Base-by-base conservation (phyloP, 2,113 vertebrate species). In the Pomatostomus ruficeps region DNA sequence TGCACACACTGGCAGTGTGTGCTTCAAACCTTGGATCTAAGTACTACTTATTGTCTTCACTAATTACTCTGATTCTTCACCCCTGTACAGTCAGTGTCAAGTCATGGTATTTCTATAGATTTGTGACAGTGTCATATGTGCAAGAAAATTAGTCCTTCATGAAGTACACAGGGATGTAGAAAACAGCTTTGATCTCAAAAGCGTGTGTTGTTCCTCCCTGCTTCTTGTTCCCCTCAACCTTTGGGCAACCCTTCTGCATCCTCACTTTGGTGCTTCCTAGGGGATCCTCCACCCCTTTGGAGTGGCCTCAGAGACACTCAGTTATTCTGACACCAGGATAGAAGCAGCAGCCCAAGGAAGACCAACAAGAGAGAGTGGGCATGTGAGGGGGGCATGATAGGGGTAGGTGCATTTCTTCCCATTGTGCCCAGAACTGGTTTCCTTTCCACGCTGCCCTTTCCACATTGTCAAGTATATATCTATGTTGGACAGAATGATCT, bases 211-310 rank as follows among this genome's bases (percentile, higher is more conserved):
- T 8, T 88, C 9, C 49, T 67, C 29, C 28, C 16, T 62, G n/a
- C 29, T 33, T 59, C 52, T 58, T 93, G 12, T 11, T n/a, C 8
- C 16, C 11, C 8, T 33, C n/a, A 79, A 26, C 9, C 23, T 66
- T 73, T 62, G 13, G 23, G 35, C 18, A 71, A 0, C 7, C 11
- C 35, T 66, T n/a, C 15, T 71, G 7, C 17, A 20, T 29, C 7
- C 22, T 51, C 15, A 25, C 12, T 57, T 66, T 33, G 24, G 10
- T 70, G 46, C 35, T 74, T 84, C 65, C 36, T 24, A 7, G 0
- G 0, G 35, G 18, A 49, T 72, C 14, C 6, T 10, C 14, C 54
- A 57, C 4, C 0, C 0, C 42, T 76, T 33, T 59, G n/a, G 36
- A 43, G 26, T 24, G 40, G 13, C 9, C 20, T 19, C 48, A 68